These are phyloP conservation scores for Sitta carolinensis DNA, from an alignment of 2,797 vertebrate genomes.

Conservation along the genomic window DNA sequence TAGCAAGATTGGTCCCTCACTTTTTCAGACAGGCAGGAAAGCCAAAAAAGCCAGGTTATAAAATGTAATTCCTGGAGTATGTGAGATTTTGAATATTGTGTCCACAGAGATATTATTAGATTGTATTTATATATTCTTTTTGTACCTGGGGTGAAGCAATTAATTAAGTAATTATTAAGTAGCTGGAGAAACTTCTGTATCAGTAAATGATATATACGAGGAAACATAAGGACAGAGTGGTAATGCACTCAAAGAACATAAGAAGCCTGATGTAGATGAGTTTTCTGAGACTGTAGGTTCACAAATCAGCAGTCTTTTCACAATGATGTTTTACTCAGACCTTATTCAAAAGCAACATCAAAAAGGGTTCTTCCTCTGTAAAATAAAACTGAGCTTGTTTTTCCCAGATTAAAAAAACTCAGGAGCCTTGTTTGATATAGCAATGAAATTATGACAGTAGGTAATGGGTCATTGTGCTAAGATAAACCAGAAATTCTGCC, in stretches of 20 bases:
- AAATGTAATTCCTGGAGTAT: background rate
- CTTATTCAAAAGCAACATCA: background rate
- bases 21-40: background rate
- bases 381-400: background rate
- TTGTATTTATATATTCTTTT: background rate
- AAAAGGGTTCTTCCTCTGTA: background rate
- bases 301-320: background rate
- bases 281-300: background rate
- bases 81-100: background rate
- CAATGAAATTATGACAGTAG: background rate
- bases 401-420: background rate
- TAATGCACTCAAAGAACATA: background rate
- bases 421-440: background rate
- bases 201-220: background rate
- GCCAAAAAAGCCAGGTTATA: background rate
- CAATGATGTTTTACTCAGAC: background rate
- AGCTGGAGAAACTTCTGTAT: background rate
- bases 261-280: background rate
- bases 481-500: background rate
- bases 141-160: background rate
- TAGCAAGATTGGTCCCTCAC: background rate
- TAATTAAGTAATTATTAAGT: background rate
- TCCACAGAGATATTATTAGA: background rate
- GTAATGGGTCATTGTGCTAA: background rate
- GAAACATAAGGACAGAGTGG: too few relatives aligned